phyloP scores from a whole-genome alignment of 2,113 vertebrate species.

The Scytalopus superciliaris region DNA sequence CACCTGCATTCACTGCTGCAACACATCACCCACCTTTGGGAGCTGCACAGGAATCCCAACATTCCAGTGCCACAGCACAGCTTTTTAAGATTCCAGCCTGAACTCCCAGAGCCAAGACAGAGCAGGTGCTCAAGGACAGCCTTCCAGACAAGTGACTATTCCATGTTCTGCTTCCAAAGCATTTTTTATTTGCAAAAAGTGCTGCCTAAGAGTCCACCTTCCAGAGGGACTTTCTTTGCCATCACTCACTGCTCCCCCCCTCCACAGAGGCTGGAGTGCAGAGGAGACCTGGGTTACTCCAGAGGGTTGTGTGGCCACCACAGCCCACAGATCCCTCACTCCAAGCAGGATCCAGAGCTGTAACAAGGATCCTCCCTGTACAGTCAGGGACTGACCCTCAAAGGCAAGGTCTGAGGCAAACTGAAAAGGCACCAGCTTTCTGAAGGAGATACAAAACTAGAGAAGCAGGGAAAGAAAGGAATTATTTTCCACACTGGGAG shows the following conservation, averaged over 20 bases:
- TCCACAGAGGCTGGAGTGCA: no score
- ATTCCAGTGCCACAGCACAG: neutral
- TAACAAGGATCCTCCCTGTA: neutral
- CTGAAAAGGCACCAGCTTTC: neutral
- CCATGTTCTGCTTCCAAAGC: neutral
- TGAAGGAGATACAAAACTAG: neutral
- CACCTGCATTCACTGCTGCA: neutral
- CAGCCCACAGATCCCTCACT: neutral
- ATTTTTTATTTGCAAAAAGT: neutral
- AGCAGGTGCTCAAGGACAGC: fast-evolving
- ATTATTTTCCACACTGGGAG: neutral
- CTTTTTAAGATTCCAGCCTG: neutral
- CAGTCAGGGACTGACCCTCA: neutral
- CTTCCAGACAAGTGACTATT: neutral
- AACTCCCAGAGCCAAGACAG: neutral
- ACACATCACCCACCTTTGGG: neutral
- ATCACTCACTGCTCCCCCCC: neutral
- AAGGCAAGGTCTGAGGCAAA: neutral
- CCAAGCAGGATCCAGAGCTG: neutral
- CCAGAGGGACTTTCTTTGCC: neutral
- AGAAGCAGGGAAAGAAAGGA: neutral
- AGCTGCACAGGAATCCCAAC: neutral
- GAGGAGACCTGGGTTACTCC: neutral
- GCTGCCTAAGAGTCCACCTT: neutral
- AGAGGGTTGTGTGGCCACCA: fast-evolving